Percentiles rank a stretch among this genome's conserved stretches.
These are phyloP conservation scores for Cheirogaleus medius DNA, from an alignment of 2,113 vertebrate genomes.

Conservation along the genomic window DNA sequence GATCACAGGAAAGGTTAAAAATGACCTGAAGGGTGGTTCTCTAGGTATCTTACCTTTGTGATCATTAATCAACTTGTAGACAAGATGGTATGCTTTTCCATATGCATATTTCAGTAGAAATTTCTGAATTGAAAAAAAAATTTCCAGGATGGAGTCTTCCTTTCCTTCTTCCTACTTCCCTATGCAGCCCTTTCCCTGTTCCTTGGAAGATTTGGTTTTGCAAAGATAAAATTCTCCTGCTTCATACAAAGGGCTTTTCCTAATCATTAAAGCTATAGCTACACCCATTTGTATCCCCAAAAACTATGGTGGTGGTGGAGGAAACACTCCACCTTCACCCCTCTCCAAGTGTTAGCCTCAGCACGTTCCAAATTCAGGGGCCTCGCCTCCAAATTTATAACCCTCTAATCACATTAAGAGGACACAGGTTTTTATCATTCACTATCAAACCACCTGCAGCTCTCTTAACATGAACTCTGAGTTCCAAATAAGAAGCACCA, in stretches of 20 bases:
- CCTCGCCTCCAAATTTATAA: neutral
- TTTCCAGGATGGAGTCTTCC: neutral
- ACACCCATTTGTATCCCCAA: neutral
- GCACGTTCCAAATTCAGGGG: neutral
- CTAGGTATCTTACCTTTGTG: neutral
- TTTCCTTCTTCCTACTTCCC: neutral
- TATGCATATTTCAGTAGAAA: neutral
- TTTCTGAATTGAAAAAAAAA: neutral
- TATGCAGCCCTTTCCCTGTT: neutral
- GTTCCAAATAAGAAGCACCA: constrained; percentile 10
- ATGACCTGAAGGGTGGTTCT: neutral
- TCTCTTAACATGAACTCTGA: constrained; percentile 11
- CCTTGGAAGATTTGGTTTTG: neutral
- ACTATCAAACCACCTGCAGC: neutral
- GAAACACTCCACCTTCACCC: neutral
- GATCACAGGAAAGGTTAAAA: neutral
- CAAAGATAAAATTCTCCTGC: neutral
- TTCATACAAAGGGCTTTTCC: constrained; percentile 18
- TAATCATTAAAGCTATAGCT: neutral
- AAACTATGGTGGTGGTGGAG: neutral
- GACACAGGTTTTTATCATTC: neutral
- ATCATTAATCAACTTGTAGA: neutral
- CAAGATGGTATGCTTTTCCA: neutral
- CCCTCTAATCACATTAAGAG: neutral
- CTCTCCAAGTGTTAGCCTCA: neutral